Evolutionary conservation across 2,797 vertebrate species (phyloP).

Genomic region (Sphenopsis melanotis): DNA sequence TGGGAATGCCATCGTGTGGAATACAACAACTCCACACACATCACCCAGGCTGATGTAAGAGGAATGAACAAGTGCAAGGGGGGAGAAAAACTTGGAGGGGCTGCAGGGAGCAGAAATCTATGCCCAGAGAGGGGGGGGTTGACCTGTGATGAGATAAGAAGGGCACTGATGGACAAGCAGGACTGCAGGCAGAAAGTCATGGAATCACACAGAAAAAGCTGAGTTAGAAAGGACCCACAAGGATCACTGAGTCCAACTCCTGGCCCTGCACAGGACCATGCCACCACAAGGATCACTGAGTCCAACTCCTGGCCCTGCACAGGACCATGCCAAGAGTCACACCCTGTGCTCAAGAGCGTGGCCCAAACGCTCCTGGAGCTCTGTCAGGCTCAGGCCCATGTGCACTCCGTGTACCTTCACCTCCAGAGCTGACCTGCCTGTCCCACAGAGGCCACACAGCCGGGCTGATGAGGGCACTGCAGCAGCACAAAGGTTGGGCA

Average conservation of each 20-base stretch:
- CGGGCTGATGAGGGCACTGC: rapidly evolving
- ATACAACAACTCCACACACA: neutral
- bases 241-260: too few species aligned
- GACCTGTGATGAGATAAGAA: neutral
- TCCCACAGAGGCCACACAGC: neutral
- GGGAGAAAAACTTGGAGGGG: neutral
- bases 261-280: neutral
- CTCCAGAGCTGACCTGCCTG: neutral
- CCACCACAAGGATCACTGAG: neutral
- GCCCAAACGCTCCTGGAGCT: neutral
- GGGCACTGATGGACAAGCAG: neutral
- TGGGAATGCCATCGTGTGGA: neutral
- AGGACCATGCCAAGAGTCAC: neutral
- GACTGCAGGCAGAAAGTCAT: neutral
- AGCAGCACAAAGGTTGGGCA: neutral
- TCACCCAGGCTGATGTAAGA: neutral
- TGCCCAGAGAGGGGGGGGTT: rapidly evolving
- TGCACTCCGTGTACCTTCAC: rapidly evolving
- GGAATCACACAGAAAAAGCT: neutral
- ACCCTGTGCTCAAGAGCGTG: rapidly evolving
- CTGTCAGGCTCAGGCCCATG: neutral
- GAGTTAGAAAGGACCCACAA: neutral
- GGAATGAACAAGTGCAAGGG: neutral
- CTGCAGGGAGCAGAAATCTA: neutral
- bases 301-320: neutral